Conservation (phyloP, 2,113 vertebrate species). For the Agelaius tricolor region DNA sequence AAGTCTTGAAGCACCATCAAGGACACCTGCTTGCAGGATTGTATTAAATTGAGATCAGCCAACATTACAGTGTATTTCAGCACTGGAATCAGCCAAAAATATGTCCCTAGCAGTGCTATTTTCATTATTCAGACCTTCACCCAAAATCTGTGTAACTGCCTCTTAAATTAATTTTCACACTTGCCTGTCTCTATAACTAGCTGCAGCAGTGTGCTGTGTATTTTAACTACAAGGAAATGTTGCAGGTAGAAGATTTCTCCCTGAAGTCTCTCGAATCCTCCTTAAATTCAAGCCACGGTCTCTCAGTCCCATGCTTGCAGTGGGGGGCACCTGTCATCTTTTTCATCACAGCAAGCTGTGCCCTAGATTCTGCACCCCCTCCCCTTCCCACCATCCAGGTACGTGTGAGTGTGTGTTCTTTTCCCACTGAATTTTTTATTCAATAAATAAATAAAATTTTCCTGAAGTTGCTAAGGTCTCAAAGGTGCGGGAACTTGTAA, state of each 20-base stretch:
- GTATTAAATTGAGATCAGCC: conserved; percentile 57
- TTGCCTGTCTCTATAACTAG: conserved; percentile 52
- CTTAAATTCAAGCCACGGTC: conserved; percentile 54
- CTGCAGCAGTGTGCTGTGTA: conserved; percentile 16
- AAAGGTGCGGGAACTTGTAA: conserved; percentile 6
- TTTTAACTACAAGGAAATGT: conserved; percentile 53
- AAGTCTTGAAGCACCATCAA: conserved; percentile 65
- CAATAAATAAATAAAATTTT: conserved; percentile 69
- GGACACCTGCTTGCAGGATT: conserved; percentile 62
- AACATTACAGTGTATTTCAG: conserved; percentile 55
- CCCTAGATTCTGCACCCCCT: conserved; percentile 29
- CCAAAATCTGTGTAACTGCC: conserved; percentile 62
- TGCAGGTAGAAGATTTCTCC: conserved; percentile 56
- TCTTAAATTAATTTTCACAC: conserved; percentile 64
- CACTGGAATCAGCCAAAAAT: conserved; percentile 67
- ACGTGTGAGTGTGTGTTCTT: background rate
- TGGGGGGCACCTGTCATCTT: conserved; percentile 46
- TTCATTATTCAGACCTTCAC: conserved; percentile 67
- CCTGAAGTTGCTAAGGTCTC: conserved; percentile 48
- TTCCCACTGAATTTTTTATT: conserved; percentile 56
- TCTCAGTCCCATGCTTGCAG: conserved; percentile 45
- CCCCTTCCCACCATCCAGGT: conserved; percentile 4
- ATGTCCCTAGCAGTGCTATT: conserved; percentile 64
- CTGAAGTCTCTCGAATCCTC: conserved; percentile 41
- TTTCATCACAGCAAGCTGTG: conserved; percentile 38